Evolutionary conservation across 1,140 invertebrate genomes (phyloP), one percentile per base, ranked within the genome.

Genomic region (Zophobas morio): DNA sequence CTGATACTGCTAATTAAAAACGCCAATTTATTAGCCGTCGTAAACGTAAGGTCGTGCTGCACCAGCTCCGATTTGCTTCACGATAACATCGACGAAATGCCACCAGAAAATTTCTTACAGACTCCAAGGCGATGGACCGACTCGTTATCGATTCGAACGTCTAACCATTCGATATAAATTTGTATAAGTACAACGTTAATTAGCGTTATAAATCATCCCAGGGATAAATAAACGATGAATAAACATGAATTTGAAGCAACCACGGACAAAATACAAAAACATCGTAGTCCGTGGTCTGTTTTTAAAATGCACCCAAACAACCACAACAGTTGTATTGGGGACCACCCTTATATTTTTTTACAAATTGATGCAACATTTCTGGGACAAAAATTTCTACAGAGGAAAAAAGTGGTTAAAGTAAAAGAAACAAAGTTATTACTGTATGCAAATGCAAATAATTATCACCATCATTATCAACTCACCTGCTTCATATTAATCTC

Each of bases 1-100:
- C 71, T 56, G 71, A 73, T 73, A 73, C 49, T 37, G 49, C 37
- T 73, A 54, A 73, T 73, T 73, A 73, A 73, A 73, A 73, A 73
- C 33, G 49, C 37, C 71, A 73, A 73, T 73, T 73, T 73, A 73
- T 73, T 73, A 70, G 63, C 37, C 63, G 63, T 70, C 63, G 20
- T 6, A 20, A 51, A 20, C 63, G 20, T 6, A 20, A 51, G n/a
- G 4, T 51, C 4, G 49, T 4, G 49, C 49, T 51, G 4, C 49
- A 51, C 49, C 49, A 51, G 49, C 49, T 51, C n/a, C 49, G 49
- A 51, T 51, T 4, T 20, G 20, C 20, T 20, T 0, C 20, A 20
- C 20, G 20, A 20, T 20, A 20, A 20, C 20, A 20, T 54, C 8
- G n/a, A 54, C 53, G 1, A 54, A 51, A 20, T 6, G 54, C 49